Percentiles rank a stretch among this genome's conserved stretches.
Conservation (phyloP, 2,888 invertebrate species). For the Meteorus colon region DNA sequence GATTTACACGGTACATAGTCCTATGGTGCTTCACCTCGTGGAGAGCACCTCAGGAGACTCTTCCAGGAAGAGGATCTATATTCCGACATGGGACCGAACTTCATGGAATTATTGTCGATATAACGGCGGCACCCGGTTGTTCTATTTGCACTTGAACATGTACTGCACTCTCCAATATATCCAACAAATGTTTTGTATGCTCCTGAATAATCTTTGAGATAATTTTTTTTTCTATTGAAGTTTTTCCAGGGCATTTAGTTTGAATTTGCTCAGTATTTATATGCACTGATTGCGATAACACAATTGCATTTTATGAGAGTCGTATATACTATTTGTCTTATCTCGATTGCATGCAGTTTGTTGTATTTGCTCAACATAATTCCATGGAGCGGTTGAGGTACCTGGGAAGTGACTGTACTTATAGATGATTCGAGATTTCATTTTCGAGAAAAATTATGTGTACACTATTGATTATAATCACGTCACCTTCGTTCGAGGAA, state of each 20-base stretch:
- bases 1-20: slow-evolving; percentile 21
- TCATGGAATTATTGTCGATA: slow-evolving; percentile 15
- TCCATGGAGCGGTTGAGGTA: not conserved
- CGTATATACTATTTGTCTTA: not conserved
- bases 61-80: slow-evolving; percentile 51
- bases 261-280: not conserved
- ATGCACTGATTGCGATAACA: not conserved
- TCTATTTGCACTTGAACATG: slow-evolving; percentile 1
- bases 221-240: not conserved
- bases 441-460: not conserved
- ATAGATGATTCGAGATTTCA: not conserved
- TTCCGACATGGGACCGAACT: slow-evolving; percentile 25
- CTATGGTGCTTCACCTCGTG: slow-evolving; percentile 14
- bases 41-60: slow-evolving; percentile 47
- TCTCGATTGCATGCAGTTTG: not conserved
- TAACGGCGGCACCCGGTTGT: not conserved
- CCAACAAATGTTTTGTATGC: not conserved
- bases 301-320: not conserved
- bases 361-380: not conserved
- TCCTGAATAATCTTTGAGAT: not conserved
- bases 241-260: not conserved
- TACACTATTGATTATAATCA: too few species aligned
- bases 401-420: not conserved
- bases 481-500: too few species aligned
- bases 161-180: not conserved